Evolutionary conservation across 2,113 vertebrate species (phyloP).

Genomic region (Protomyctophum bolini): DNA sequence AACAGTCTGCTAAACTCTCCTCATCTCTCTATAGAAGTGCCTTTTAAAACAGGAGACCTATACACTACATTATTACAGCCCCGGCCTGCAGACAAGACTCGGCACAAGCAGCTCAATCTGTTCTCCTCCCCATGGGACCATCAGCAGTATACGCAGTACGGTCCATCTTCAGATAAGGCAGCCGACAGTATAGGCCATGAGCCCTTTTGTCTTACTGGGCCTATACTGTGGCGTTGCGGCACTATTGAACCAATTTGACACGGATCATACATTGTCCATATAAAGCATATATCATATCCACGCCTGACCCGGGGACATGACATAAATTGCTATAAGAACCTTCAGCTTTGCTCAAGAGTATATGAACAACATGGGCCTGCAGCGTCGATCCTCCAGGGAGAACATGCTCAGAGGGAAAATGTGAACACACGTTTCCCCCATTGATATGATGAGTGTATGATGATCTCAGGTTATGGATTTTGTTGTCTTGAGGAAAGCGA

Average conservation of each 20-base stretch:
- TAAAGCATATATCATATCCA: not conserved
- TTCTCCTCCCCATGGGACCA: slow-evolving; percentile 11
- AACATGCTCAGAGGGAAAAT: slow-evolving; percentile 46
- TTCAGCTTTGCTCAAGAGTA: slow-evolving; percentile 7
- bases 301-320: not conserved
- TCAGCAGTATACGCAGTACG: not conserved
- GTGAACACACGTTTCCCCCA: slow-evolving; percentile 57
- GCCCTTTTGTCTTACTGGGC: too few species aligned
- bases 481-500: slow-evolving; percentile 61
- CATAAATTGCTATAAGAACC: slow-evolving; percentile 15
- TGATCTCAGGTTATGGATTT: slow-evolving; percentile 50
- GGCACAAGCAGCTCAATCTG: slow-evolving; percentile 13
- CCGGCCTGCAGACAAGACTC: slow-evolving; percentile 25
- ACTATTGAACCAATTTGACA: not conserved
- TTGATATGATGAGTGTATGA: slow-evolving; percentile 10
- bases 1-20: slow-evolving; percentile 21
- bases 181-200: not conserved
- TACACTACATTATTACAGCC: not conserved
- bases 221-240: not conserved
- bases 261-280: not conserved
- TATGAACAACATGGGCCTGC: slow-evolving; percentile 5
- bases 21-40: slow-evolving; percentile 4
- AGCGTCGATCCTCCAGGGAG: slow-evolving; percentile 37
- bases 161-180: not conserved
- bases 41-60: slow-evolving; percentile 10